phyloP scores from a whole-genome alignment of 2,797 vertebrate species.

The Spondyliosoma cantharus region DNA sequence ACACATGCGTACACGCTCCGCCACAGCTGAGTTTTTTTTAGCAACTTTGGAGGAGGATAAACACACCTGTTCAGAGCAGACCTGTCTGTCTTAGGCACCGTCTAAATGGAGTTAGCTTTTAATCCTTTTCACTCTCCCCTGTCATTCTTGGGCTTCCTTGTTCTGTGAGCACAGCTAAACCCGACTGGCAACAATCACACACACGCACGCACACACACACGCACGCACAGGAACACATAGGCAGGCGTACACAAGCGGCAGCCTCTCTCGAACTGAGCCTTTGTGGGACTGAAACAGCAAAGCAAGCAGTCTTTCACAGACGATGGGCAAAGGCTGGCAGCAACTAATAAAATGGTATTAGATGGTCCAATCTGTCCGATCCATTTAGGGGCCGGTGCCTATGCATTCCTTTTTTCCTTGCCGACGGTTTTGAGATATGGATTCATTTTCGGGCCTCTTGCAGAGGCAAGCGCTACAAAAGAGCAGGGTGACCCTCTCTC shows the following conservation, averaged over 20 bases:
- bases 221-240: slow-evolving; percentile 25
- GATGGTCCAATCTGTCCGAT: slow-evolving; percentile 70
- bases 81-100: slow-evolving; percentile 55
- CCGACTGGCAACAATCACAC: slow-evolving; percentile 32
- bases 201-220: slow-evolving; percentile 2
- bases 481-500: slow-evolving; percentile 24
- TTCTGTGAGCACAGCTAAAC: slow-evolving; percentile 54
- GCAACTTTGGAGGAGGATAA: slow-evolving; percentile 56
- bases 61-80: slow-evolving; percentile 69
- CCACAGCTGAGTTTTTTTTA: slow-evolving; percentile 35
- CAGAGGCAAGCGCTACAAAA: slow-evolving; percentile 22
- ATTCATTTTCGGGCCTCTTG: slow-evolving; percentile 43
- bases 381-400: slow-evolving; percentile 43
- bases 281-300: slow-evolving; percentile 56
- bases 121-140: slow-evolving; percentile 64
- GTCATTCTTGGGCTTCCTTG: slow-evolving; percentile 52
- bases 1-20: not conserved
- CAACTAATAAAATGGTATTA: slow-evolving; percentile 71
- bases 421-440: slow-evolving; percentile 50
- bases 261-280: slow-evolving; percentile 47
- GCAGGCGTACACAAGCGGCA: slow-evolving; percentile 48
- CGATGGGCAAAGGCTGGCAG: slow-evolving; percentile 62
- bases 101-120: slow-evolving; percentile 62
- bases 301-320: slow-evolving; percentile 64
- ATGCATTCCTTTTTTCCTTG: slow-evolving; percentile 40